Conservation (phyloP, 2,888 invertebrate genomes). For the Drosophila prolongata region DNA sequence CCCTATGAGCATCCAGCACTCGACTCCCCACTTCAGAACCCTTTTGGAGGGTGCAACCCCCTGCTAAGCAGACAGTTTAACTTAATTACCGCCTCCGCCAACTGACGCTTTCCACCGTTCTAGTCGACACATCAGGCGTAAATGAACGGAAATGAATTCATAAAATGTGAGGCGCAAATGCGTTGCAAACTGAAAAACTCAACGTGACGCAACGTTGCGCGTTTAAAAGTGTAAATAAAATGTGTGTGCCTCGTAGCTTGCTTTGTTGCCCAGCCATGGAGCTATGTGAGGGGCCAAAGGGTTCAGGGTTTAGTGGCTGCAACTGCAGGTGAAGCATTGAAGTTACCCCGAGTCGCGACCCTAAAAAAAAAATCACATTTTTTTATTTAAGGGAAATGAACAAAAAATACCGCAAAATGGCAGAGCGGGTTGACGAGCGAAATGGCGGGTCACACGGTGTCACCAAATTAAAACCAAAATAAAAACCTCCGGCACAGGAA, state of each 20-base stretch:
- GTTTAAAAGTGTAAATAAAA: conserved; percentile 80
- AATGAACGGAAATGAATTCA: conserved; percentile 80
- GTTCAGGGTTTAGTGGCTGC: conserved; percentile 10
- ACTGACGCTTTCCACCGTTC: conserved; percentile 47
- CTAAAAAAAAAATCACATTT: conserved; percentile 35
- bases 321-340: conserved; percentile 31
- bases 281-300: conserved; percentile 7
- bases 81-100: conserved; percentile 71
- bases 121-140: conserved; percentile 71
- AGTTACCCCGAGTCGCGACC: conserved; percentile 28
- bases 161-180: conserved; percentile 72
- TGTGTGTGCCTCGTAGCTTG: conserved; percentile 49
- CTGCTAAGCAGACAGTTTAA: conserved; percentile 56
- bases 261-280: conserved; percentile 26
- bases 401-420: conserved; percentile 31
- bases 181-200: conserved; percentile 54
- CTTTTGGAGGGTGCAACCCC: conserved; percentile 4
- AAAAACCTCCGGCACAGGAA: conserved; percentile 48
- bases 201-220: conserved; percentile 73
- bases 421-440: background rate
- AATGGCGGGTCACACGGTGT: conserved; percentile 23
- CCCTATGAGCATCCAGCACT: conserved; percentile 23
- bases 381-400: conserved; percentile 40
- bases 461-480: conserved; percentile 58
- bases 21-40: conserved; percentile 15